Evolutionary conservation across 2,888 invertebrate species (phyloP), one percentile per base, ranked within the genome.

Genomic region (Lithodes maja): DNA sequence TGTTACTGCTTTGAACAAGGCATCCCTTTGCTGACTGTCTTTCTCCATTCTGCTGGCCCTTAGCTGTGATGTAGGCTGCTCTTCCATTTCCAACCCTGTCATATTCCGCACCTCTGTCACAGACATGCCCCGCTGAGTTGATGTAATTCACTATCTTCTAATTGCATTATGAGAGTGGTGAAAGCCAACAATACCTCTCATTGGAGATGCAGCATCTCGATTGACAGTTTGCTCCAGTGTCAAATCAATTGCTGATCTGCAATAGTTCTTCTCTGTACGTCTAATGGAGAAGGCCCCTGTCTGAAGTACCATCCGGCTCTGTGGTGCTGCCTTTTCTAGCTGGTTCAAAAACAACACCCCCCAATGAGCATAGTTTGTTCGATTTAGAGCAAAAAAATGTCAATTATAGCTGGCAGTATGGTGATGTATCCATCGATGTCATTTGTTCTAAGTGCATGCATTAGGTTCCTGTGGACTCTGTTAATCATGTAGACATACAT

Each of bases 181-280:
- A 78, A 78, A 78, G 12, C 49, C 78, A 78, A 78, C 78, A 78
- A 52, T 78, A 78, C 78, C 78, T 78, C 17, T 78, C 78, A 78
- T 9, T 78, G 78, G 78, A 78, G 78, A 78, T 33, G 78, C 78
- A 33, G 78, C 78, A 78, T 49, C 49, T 78, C 50, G 3, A n/a
- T 71, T 71, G 9, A 71, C 71, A n/a, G 71, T 71, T 71, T 71
- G 71, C n/a, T 17, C 71, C 33, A 50, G 49, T 5, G 2, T 3
- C 78, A 78, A 33, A 52, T 49, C 12, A 15, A 50, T 3, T 17
- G 3, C 78, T 3, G 50, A 33, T 52, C 50, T 49, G 3, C 7
- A 3, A 74, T 74, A 55, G 55, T 55, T 55, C 3, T 55, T 55
- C 5, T 55, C 55, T 55, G 55, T 55, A 5, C 55, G 3, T 5